Evolutionary conservation across 2,888 invertebrate genomes (phyloP), one percentile per base, ranked within the genome.

Genomic region (Erebia epiphron): DNA sequence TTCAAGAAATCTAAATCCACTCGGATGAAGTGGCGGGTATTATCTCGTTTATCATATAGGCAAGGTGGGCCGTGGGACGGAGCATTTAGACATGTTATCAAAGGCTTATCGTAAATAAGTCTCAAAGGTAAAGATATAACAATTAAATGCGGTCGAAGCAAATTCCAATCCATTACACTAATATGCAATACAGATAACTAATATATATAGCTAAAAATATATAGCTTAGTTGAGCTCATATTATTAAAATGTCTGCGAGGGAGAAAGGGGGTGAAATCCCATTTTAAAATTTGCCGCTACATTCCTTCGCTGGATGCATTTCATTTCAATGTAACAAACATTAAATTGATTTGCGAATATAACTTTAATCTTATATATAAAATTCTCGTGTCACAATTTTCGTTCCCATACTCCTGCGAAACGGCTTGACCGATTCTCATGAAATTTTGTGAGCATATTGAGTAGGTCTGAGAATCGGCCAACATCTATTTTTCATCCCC

Each of bases 161-260:
- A 68, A 18, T 62, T 43, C 61, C 61, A 68, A 61, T 54, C 61
- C 68, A 68, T 62, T 62, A 62, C 14, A 61, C 41, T 62, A 26
- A 68, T 62, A 62, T 50, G 68, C 8, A 43, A 60, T 18, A 61
- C n/a, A 46, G 57, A 60, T 43, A 60, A 62, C 26, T 62, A 46
- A 57, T 43, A 52, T 21, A 21, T 21, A 21, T n/a, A n/a, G n/a
- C n/a, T n/a, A n/a, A n/a, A n/a, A n/a, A n/a, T 21, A 21, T 21
- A 21, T 21, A 21, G 21, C 21, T 21, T 2, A 80, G 74, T 80
- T 80, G 80, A 78, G 82, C 84, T 82, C 80, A 81, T 82, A 79
- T 68, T 5, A 35, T 35, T 35, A 82, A 82, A 86, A 86, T 81
- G 82, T 83, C 82, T 83, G 77, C 79, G 76, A 79, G 78, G 75